Conservation (phyloP, 2,797 vertebrate genomes). For the Molossus alvarezi region DNA sequence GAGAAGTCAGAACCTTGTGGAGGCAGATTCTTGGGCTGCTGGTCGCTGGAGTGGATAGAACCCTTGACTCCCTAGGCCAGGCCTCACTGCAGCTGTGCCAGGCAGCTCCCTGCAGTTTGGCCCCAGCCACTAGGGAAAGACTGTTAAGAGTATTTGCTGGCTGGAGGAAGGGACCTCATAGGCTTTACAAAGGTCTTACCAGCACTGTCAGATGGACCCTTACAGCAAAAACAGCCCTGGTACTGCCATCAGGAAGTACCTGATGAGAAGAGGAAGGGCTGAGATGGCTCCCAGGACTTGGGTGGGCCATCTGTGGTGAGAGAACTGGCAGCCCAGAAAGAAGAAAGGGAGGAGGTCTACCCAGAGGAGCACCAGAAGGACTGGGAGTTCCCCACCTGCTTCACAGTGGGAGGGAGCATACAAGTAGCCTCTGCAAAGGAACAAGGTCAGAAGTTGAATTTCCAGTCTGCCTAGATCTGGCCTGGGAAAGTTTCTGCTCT, state of each 20-base stretch:
- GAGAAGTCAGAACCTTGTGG: slow-evolving; percentile 73
- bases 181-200: slow-evolving; percentile 32
- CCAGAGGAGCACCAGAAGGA: slow-evolving; percentile 22
- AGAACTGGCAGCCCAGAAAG: slow-evolving; percentile 47
- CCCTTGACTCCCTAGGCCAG: slow-evolving; percentile 17
- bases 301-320: slow-evolving; percentile 56
- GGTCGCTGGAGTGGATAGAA: slow-evolving; percentile 54
- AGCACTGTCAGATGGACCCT: slow-evolving; percentile 60
- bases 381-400: slow-evolving; percentile 13
- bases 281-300: slow-evolving; percentile 42
- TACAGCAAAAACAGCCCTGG: slow-evolving; percentile 34
- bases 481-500: slow-evolving; percentile 23
- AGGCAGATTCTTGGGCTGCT: slow-evolving; percentile 54
- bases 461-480: slow-evolving; percentile 30
- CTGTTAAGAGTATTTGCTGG: slow-evolving; percentile 53
- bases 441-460: slow-evolving; percentile 45
- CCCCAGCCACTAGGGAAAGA: slow-evolving; percentile 62
- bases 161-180: slow-evolving; percentile 53
- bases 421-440: slow-evolving; percentile 21
- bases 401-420: neutral
- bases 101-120: slow-evolving; percentile 54
- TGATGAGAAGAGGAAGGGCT: slow-evolving; percentile 64
- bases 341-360: slow-evolving; percentile 20
- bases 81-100: slow-evolving; percentile 60
- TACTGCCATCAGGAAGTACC: slow-evolving; percentile 49